These are phyloP conservation scores for Bovichtus diacanthus DNA, from an alignment of 2,797 vertebrate genomes.

Conservation along the genomic window DNA sequence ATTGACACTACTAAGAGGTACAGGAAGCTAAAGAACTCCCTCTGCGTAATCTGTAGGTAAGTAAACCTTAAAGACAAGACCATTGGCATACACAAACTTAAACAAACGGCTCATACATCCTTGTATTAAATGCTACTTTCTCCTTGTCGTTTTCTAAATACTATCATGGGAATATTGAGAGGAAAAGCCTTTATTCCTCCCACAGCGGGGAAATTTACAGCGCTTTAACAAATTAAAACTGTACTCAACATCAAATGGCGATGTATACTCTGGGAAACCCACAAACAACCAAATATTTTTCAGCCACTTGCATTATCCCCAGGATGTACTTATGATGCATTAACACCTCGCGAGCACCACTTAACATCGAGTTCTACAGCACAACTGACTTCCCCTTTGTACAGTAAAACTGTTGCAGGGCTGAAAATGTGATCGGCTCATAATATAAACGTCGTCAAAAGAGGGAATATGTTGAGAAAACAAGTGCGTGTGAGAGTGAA, in stretches of 20 bases:
- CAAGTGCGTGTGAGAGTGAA: constrained; percentile 4
- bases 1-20: no score
- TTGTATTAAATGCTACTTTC: neutral
- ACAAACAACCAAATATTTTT: constrained; percentile 7
- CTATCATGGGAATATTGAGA: neutral
- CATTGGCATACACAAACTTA: neutral
- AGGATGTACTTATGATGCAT: neutral
- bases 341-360: neutral
- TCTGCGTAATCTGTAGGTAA: no score
- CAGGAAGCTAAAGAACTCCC: no score
- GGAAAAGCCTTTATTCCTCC: no score
- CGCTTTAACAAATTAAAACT: no score
- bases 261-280: neutral
- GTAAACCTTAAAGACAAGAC: neutral
- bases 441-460: neutral
- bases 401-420: neutral
- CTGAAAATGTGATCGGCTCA: neutral
- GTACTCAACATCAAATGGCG: no score
- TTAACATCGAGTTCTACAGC: neutral
- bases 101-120: neutral
- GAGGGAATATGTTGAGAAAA: constrained; percentile 1
- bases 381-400: neutral
- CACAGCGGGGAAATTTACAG: no score
- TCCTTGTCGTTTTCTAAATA: neutral
- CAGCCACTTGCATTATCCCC: neutral